These are phyloP conservation scores for Enteromius mattozi DNA, from an alignment of 2,797 vertebrate species.

Conservation along the genomic window DNA sequence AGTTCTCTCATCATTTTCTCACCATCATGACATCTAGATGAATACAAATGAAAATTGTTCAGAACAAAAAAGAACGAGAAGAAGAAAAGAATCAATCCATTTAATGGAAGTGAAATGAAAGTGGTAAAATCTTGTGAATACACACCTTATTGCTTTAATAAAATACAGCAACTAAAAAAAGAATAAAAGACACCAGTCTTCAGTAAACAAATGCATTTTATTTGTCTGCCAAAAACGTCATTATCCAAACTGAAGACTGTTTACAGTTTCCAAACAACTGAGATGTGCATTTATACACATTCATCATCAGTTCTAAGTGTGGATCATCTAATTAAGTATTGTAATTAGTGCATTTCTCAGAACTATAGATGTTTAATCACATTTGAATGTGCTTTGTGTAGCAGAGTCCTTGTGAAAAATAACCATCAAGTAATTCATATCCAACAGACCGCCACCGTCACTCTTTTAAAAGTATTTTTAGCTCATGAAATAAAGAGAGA, in stretches of 20 bases:
- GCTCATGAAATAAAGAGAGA: constrained; percentile 58
- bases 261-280: not conserved
- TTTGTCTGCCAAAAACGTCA: not conserved
- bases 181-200: not conserved
- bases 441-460: not conserved
- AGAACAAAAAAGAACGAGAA: not conserved
- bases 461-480: constrained; percentile 17
- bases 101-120: not conserved
- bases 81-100: not conserved
- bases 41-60: not conserved
- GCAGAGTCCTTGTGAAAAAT: not conserved
- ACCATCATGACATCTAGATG: not conserved
- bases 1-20: not conserved
- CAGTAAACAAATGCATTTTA: not conserved
- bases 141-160: not conserved
- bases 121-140: not conserved
- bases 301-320: not conserved
- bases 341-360: not conserved
- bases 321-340: not conserved
- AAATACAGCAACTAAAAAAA: not conserved
- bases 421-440: not conserved
- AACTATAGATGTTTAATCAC: not conserved
- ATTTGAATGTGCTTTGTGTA: not conserved
- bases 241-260: not conserved
- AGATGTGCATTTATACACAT: not conserved